phyloP scores from a whole-genome alignment of 2,888 invertebrate species.

The Hirtodrosophila confusa region DNA sequence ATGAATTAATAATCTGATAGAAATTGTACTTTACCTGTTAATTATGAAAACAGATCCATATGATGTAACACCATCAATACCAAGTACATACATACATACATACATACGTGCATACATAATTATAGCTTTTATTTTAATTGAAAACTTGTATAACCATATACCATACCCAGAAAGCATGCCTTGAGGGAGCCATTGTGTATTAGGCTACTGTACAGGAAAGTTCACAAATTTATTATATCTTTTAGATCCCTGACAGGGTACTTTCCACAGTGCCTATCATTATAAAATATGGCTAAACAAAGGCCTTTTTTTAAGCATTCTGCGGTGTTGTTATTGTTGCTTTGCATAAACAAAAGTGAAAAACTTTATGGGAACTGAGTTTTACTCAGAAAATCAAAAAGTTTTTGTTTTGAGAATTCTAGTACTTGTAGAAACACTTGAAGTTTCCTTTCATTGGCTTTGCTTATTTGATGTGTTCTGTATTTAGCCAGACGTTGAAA shows the following conservation, averaged over 20 bases:
- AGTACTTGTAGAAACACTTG: slow-evolving; percentile 31
- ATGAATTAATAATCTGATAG: slow-evolving; percentile 39
- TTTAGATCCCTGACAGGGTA: too few species aligned
- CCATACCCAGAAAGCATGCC: too few species aligned
- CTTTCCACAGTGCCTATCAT: too few species aligned
- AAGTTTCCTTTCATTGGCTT: slow-evolving; percentile 31
- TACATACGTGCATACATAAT: neutral
- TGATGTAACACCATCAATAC: slow-evolving; percentile 9
- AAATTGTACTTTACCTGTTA: slow-evolving; percentile 1
- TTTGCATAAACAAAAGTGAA: slow-evolving; percentile 23
- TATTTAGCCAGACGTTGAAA: slow-evolving; percentile 12
- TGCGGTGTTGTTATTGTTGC: neutral
- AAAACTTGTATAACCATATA: too few species aligned
- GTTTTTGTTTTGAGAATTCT: slow-evolving; percentile 1
- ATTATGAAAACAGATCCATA: slow-evolving; percentile 17
- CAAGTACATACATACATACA: neutral
- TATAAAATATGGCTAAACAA: too few species aligned
- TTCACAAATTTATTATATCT: too few species aligned
- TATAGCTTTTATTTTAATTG: slow-evolving; percentile 6
- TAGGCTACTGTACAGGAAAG: too few species aligned
- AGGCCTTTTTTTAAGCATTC: too few species aligned
- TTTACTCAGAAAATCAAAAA: slow-evolving; percentile 1
- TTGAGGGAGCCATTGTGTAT: too few species aligned
- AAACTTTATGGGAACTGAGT: slow-evolving; percentile 10
- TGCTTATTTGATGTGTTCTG: slow-evolving; percentile 17